These are phyloP conservation scores for Chrysocyon brachyurus DNA, from an alignment of 2,797 vertebrate species.

Conservation along the genomic window DNA sequence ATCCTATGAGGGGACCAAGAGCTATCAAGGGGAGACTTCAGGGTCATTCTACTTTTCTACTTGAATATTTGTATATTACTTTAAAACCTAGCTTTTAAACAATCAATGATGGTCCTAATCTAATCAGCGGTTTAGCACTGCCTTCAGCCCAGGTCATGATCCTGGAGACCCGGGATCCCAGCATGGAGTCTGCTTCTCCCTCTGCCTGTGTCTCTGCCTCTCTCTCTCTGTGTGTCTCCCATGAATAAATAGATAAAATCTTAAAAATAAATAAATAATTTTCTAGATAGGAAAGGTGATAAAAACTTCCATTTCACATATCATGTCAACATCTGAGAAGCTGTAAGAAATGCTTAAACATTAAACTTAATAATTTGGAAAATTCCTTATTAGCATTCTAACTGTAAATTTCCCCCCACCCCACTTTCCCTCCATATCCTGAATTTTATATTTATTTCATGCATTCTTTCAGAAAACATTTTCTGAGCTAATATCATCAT, in stretches of 20 bases:
- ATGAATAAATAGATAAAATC: no score
- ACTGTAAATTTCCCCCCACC: background rate
- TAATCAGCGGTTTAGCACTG: background rate
- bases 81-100: conserved; percentile 43
- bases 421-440: background rate
- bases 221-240: no score
- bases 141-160: no score
- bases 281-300: conserved; percentile 20
- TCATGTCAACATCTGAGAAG: conserved; percentile 26
- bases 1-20: background rate
- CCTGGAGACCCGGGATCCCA: no score
- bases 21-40: background rate
- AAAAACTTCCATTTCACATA: conserved; percentile 44
- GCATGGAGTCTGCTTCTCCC: no score
- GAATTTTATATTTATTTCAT: conserved; percentile 54
- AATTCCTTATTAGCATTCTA: conserved; percentile 38
- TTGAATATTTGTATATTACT: conserved; percentile 39
- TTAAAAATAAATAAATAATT: background rate
- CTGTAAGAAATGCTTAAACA: conserved; percentile 45
- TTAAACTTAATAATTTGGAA: background rate
- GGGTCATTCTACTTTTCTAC: conserved; percentile 55
- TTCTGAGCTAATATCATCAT: conserved; percentile 43
- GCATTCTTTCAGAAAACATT: conserved; percentile 50
- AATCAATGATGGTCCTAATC: background rate
- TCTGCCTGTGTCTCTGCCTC: no score